These are phyloP conservation scores for Synanthedon vespiformis DNA, from an alignment of 2,888 invertebrate genomes.

Conservation along the genomic window DNA sequence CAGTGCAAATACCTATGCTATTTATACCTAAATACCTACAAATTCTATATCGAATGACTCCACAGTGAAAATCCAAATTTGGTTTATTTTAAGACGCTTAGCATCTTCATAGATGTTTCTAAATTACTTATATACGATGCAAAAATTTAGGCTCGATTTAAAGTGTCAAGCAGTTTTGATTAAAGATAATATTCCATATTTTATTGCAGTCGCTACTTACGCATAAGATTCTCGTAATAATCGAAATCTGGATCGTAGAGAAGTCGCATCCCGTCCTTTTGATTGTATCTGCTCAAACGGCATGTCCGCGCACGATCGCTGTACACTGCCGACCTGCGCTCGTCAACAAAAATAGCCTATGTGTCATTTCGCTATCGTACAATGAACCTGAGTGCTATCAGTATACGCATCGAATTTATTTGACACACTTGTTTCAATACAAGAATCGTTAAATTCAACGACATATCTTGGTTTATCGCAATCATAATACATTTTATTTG, in stretches of 20 bases:
- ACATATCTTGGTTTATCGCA: no score
- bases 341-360: constrained; percentile 12
- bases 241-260: constrained; percentile 93
- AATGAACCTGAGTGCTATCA: constrained; percentile 13
- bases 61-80: no score
- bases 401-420: constrained; percentile 4
- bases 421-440: constrained; percentile 4
- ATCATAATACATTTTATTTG: no score
- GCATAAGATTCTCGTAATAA: constrained; percentile 93
- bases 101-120: no score
- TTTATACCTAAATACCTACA: no score
- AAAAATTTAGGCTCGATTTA: not conserved
- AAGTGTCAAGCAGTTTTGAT: not conserved
- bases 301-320: constrained; percentile 88
- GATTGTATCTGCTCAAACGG: constrained; percentile 86
- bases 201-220: constrained; percentile 69
- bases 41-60: no score
- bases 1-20: no score
- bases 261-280: constrained; percentile 87
- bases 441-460: not conserved
- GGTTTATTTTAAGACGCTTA: no score
- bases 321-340: constrained; percentile 82
- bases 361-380: constrained; percentile 24
- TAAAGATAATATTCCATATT: not conserved
- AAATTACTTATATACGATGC: no score